phyloP scores from a whole-genome alignment of 2,797 vertebrate genomes.

The Eleutherodactylus coqui region DNA sequence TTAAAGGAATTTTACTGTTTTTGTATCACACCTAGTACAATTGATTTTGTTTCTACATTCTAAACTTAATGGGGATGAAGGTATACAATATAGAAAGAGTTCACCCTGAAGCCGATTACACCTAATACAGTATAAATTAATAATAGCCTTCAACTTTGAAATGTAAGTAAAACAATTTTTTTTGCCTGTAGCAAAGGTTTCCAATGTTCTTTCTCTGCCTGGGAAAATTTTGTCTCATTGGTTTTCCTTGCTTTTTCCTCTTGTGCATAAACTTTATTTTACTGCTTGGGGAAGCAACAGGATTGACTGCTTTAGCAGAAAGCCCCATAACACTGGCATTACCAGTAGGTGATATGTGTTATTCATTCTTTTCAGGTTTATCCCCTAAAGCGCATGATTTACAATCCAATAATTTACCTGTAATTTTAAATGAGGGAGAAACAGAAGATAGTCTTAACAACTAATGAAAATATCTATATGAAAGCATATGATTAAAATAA shows the following conservation, averaged over 20 bases:
- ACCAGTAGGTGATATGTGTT: background rate
- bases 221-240: background rate
- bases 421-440: background rate
- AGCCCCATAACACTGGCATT: background rate
- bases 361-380: background rate
- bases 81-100: slow-evolving; percentile 19
- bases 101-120: slow-evolving; percentile 42
- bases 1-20: background rate
- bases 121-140: slow-evolving; percentile 43
- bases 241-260: background rate
- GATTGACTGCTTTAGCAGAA: slow-evolving; percentile 29
- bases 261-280: slow-evolving; percentile 18
- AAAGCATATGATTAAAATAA: background rate
- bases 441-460: background rate
- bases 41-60: slow-evolving; percentile 20
- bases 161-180: slow-evolving; percentile 54
- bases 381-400: background rate
- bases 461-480: background rate
- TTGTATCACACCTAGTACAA: background rate
- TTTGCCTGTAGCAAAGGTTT: slow-evolving; percentile 43
- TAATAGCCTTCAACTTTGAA: slow-evolving; percentile 50
- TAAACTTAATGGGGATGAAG: background rate
- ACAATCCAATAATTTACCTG: slow-evolving; percentile 2
- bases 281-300: slow-evolving; percentile 16
- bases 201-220: background rate